Conservation (phyloP, 2,113 vertebrate genomes). For the Galemys pyrenaicus region DNA sequence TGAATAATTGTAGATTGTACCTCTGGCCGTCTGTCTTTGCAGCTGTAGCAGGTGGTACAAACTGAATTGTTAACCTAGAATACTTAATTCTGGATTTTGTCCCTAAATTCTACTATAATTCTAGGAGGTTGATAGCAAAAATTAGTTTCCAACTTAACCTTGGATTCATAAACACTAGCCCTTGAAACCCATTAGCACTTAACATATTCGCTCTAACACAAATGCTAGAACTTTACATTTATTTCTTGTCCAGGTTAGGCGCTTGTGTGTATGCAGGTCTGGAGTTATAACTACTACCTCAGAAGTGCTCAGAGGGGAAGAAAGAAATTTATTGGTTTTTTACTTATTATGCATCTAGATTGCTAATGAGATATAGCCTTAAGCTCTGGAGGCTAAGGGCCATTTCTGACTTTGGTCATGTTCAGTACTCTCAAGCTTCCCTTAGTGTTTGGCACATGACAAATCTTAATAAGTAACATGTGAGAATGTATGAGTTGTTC, state of each 20-base stretch:
- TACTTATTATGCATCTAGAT: conserved; percentile 36
- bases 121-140: neutral
- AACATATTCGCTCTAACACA: neutral
- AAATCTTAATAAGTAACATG: conserved; percentile 50
- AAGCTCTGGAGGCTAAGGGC: neutral
- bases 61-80: neutral
- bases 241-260: conserved; percentile 19
- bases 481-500: conserved; percentile 16
- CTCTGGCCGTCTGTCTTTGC: neutral
- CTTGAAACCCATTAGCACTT: neutral
- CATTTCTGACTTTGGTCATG: neutral
- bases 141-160: neutral
- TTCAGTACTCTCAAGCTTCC: conserved; percentile 13
- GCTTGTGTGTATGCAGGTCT: neutral
- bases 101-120: neutral
- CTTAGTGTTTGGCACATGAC: conserved; percentile 19
- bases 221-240: neutral
- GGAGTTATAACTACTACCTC: conserved; percentile 7
- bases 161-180: neutral
- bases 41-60: neutral
- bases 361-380: neutral
- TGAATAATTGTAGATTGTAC: neutral
- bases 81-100: neutral
- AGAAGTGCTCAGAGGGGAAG: conserved; percentile 35
- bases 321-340: conserved; percentile 45